phyloP scores from a whole-genome alignment of 2,113 vertebrate genomes.

The Actenoides lindsayi region DNA sequence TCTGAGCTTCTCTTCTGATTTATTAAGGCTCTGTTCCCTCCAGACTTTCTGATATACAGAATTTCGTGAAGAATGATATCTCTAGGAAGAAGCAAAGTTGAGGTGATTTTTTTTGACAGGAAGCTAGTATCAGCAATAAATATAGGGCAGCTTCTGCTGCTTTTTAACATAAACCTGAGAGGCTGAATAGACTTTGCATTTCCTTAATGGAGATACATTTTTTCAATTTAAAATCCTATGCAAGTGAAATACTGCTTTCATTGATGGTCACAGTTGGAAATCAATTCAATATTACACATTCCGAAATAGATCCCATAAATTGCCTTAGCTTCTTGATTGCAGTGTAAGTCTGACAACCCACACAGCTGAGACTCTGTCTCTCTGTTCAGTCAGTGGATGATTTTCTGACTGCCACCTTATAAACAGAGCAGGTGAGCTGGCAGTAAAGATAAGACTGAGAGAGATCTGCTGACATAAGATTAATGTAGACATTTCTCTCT shows the following conservation, averaged over 20 bases:
- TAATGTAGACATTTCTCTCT: constrained; percentile 12
- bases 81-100: background rate
- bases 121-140: background rate
- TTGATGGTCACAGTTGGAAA: background rate
- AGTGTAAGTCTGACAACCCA: background rate
- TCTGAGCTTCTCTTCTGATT: background rate
- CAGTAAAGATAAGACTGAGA: background rate
- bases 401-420: background rate
- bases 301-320: constrained; percentile 19
- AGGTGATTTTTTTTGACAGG: background rate
- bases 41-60: background rate
- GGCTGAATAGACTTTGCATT: background rate
- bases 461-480: background rate
- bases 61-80: background rate
- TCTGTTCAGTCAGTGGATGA: background rate
- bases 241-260: constrained; percentile 24
- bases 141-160: background rate
- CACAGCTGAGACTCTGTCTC: background rate
- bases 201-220: constrained; percentile 15
- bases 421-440: background rate
- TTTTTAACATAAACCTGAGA: background rate
- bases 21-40: background rate
- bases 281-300: background rate
- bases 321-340: background rate
- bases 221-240: constrained; percentile 29